A percentile compares a stretch with the other conserved stretches of the same genome.
Evolutionary conservation across 2,113 vertebrate genomes (phyloP).

Genomic region (Tinamus guttatus): DNA sequence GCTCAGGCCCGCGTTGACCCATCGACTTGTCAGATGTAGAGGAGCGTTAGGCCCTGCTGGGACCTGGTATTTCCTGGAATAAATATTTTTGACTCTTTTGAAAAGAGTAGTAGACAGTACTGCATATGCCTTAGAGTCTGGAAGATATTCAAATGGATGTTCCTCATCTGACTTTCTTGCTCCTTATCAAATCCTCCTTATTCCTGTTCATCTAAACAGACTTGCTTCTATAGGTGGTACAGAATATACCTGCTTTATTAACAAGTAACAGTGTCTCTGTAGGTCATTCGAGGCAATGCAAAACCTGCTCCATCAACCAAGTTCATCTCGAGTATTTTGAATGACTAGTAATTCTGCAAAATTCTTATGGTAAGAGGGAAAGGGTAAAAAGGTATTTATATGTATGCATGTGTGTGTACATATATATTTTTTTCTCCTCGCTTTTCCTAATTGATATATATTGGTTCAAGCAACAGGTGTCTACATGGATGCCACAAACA

Average conservation of each 20-base stretch:
- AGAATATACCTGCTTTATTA: not conserved
- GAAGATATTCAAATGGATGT: not conserved
- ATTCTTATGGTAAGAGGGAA: not conserved
- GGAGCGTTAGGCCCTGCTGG: not conserved
- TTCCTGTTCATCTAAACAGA: not conserved
- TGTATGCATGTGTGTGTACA: not conserved
- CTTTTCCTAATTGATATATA: fast-evolving
- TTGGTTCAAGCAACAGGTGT: not conserved
- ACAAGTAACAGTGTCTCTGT: not conserved
- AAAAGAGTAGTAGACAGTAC: not conserved
- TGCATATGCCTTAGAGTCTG: not conserved
- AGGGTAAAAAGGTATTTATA: not conserved
- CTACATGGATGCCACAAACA: not conserved
- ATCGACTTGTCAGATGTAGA: not conserved
- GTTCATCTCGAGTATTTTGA: not conserved
- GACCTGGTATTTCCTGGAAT: too few relatives aligned
- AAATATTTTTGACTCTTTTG: too few relatives aligned
- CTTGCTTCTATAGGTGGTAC: not conserved
- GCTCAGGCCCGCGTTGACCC: not conserved
- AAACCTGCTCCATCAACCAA: not conserved
- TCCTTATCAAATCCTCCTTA: not conserved
- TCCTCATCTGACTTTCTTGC: not conserved
- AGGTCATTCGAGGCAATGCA: not conserved
- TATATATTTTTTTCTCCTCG: not conserved
- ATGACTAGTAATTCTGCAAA: not conserved